A percentile compares a stretch with the other conserved stretches of the same genome.
These are phyloP conservation scores for Chelon auratus DNA, from an alignment of 2,797 vertebrate species.

Conservation along the genomic window DNA sequence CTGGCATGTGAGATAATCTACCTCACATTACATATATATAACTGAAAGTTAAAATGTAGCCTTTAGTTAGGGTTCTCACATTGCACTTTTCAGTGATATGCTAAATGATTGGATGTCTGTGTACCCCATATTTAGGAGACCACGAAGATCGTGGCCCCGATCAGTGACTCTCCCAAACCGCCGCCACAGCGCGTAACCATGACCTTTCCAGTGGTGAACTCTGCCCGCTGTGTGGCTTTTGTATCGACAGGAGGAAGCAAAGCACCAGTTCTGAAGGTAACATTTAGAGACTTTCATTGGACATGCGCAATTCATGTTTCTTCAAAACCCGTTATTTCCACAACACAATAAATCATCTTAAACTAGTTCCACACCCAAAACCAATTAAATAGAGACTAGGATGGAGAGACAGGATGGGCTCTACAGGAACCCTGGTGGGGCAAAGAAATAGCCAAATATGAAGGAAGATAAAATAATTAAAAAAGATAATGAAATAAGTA, in stretches of 20 bases:
- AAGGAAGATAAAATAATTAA: too few species aligned
- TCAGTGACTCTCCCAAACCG: constrained; percentile 93
- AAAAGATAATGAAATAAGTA: too few species aligned
- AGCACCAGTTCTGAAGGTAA: constrained; percentile 90
- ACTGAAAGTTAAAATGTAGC: constrained; percentile 15
- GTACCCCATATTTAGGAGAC: constrained; percentile 83
- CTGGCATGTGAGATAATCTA: constrained; percentile 3
- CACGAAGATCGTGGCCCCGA: constrained; percentile 88
- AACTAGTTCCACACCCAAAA: not conserved
- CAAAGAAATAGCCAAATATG: not conserved
- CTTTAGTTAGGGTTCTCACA: constrained; percentile 27
- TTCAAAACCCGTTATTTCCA: constrained; percentile 10
- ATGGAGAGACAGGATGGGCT: not conserved
- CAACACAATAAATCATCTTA: not conserved
- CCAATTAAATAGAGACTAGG: not conserved
- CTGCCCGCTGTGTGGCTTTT: constrained; percentile 89
- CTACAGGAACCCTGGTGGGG: not conserved
- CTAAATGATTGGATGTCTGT: constrained; percentile 36
- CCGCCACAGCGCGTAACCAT: constrained; percentile 91
- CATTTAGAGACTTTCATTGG: not conserved
- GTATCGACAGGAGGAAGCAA: constrained; percentile 93
- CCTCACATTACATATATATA: not conserved
- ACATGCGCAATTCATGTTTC: constrained; percentile 13
- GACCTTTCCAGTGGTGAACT: constrained; percentile 91
- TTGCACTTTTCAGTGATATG: constrained; percentile 16